These are phyloP conservation scores for Acromyrmex charruanus DNA, from an alignment of 1,140 invertebrate species.

Conservation along the genomic window DNA sequence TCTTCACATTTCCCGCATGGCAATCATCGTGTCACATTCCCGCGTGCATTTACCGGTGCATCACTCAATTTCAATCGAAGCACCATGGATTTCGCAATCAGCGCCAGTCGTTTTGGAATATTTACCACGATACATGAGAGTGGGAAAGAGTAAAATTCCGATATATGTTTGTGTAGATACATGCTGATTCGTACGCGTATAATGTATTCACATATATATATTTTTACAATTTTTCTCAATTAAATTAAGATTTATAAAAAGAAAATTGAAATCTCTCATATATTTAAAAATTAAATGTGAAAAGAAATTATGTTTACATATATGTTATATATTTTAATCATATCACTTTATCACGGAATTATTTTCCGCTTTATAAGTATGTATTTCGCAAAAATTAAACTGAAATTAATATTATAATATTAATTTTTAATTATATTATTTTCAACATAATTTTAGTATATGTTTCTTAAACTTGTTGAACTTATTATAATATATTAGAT, in stretches of 20 bases:
- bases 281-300: neutral
- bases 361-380: neutral
- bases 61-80: conserved; percentile 61
- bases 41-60: neutral
- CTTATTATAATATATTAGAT: neutral
- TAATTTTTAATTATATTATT: neutral
- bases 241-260: neutral
- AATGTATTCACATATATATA: neutral
- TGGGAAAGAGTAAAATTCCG: conserved; percentile 6
- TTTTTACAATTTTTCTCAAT: neutral
- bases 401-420: conserved; percentile 1
- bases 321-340: neutral
- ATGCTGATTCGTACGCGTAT: neutral
- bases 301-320: neutral
- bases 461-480: neutral
- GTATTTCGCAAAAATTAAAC: neutral
- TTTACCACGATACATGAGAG: conserved; percentile 47
- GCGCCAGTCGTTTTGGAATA: conserved; percentile 58
- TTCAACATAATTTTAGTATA: neutral
- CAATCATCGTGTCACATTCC: conserved; percentile 10
- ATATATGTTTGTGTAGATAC: conserved; percentile 1
- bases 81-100: conserved; percentile 50
- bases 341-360: neutral
- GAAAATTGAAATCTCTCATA: neutral
- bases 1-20: neutral